Evolutionary conservation across 2,888 invertebrate species (phyloP), one percentile per base, ranked within the genome.

Genomic region (Furcula furcula): DNA sequence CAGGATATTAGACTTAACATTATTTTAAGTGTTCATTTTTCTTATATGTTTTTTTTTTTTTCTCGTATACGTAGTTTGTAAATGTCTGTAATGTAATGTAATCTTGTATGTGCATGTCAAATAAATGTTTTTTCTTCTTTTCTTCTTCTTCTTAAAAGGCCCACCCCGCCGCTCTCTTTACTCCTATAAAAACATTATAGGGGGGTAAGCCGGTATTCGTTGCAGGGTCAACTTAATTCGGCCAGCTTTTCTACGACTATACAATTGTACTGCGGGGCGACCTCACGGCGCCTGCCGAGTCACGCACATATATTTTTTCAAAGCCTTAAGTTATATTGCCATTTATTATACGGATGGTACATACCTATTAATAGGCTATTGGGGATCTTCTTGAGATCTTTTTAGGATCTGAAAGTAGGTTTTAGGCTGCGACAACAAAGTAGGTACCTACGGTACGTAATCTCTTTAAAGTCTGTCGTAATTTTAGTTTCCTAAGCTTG

Each of bases 261-360:
- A 78, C 83, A 75, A 79, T 76, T 73, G 76, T 76, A 74, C 59
- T 65, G 51, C 68, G 70, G 64, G 76, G 76, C 86, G 86, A 81
- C 87, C 81, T 75, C 76, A 65, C 65, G 87, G 84, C 87, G 87
- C 85, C 86, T 82, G 85, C 64, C 80, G 76, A 85, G 86, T 86
- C 87, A 87, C 85, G 87, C 82, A 84, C 76, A 78, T 77, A 77
- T 77, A 75, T 76, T 81, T 82, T 80, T 80, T 73, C 69, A 74
- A 72, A 71, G 76, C 68, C 76, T 75, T 75, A 72, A 77, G 76
- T 62, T 75, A 65, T 74, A 68, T 67, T 60, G 61, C 63, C 60
- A 58, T 68, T 68, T 64, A 63, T 63, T 61, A 52, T 53, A 50
- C 48, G 55, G 46, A 56, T 56, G 45, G 36, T 51, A 54, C 49